Conservation (phyloP, 1,140 invertebrate species). For the Whitmania pigra region DNA sequence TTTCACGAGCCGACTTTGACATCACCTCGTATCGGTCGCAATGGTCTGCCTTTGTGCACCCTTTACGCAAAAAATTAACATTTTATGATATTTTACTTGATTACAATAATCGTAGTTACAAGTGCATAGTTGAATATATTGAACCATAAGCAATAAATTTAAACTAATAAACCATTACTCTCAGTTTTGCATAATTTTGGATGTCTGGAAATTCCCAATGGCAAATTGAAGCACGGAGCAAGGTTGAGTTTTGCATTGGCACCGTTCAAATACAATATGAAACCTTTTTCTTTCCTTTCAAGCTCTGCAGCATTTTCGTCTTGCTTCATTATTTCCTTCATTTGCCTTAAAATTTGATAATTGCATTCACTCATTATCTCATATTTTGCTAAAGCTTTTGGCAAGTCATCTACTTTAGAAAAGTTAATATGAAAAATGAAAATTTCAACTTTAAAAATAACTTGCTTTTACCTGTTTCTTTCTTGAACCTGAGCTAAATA, state of each 20-base stretch:
- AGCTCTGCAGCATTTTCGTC: conserved; percentile 22
- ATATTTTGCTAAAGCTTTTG: neutral
- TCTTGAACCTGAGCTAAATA: conserved; percentile 4
- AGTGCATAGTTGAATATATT: too few species aligned
- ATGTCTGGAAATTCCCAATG: neutral
- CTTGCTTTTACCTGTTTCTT: neutral
- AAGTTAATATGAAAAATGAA: neutral
- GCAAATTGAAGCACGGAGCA: neutral
- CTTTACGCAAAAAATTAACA: too few species aligned
- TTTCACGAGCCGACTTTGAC: conserved; percentile 30
- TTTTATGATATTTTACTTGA: too few species aligned
- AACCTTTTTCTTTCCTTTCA: conserved; percentile 41
- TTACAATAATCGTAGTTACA: too few species aligned
- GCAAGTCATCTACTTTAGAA: neutral
- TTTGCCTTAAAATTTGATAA: neutral
- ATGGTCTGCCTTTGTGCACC: neutral
- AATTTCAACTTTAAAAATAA: conserved; percentile 13
- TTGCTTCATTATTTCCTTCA: too few species aligned
- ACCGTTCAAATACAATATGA: conserved; percentile 41
- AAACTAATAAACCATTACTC: too few species aligned
- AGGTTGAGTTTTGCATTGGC: conserved; percentile 29
- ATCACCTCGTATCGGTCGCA: neutral
- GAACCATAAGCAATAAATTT: too few species aligned
- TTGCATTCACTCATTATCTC: neutral
- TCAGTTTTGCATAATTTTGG: neutral